Evolutionary conservation across 2,888 invertebrate species (phyloP).

Genomic region (Sinelater perroti): DNA sequence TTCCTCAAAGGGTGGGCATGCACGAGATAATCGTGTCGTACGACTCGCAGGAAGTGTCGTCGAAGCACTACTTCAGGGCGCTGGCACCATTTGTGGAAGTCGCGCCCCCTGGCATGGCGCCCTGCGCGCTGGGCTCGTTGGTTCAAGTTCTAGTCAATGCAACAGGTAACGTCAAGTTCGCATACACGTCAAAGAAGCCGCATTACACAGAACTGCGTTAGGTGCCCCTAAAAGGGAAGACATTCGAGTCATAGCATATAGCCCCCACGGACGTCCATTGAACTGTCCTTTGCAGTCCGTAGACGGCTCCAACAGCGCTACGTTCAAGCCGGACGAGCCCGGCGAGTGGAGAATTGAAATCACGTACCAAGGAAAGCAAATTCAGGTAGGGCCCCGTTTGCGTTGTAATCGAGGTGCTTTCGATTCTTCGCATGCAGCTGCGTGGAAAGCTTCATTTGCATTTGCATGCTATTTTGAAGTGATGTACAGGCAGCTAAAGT

Average conservation of each 20-base stretch:
- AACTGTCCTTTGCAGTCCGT: conserved; percentile 85
- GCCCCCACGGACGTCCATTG: conserved; percentile 86
- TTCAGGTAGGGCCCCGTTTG: conserved; percentile 65
- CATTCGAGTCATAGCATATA: conserved; percentile 90
- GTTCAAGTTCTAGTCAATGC: conserved; percentile 94
- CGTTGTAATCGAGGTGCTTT: too few species aligned
- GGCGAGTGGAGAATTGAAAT: conserved; percentile 98
- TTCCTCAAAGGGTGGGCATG: conserved; percentile 92
- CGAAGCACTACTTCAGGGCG: conserved; percentile 82
- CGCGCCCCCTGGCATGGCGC: conserved; percentile 91
- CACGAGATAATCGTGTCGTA: conserved; percentile 77
- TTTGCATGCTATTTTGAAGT: too few species aligned
- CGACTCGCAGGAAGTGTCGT: conserved; percentile 65
- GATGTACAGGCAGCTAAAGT: too few species aligned
- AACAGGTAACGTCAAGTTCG: conserved; percentile 76
- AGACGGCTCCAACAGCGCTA: conserved; percentile 92
- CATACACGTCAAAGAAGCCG: too few species aligned
- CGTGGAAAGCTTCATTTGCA: too few species aligned
- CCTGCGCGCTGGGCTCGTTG: conserved; percentile 92
- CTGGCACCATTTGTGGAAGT: conserved; percentile 87
- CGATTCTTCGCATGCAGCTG: too few species aligned
- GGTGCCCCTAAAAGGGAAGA: conserved; percentile 82
- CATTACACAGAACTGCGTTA: too few species aligned
- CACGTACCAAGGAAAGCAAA: conserved; percentile 94
- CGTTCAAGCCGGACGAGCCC: conserved; percentile 96